A percentile compares a stretch with the other conserved stretches of the same genome.
These are phyloP conservation scores for Spodoptera litura DNA, from an alignment of 1,140 invertebrate genomes.

Conservation along the genomic window DNA sequence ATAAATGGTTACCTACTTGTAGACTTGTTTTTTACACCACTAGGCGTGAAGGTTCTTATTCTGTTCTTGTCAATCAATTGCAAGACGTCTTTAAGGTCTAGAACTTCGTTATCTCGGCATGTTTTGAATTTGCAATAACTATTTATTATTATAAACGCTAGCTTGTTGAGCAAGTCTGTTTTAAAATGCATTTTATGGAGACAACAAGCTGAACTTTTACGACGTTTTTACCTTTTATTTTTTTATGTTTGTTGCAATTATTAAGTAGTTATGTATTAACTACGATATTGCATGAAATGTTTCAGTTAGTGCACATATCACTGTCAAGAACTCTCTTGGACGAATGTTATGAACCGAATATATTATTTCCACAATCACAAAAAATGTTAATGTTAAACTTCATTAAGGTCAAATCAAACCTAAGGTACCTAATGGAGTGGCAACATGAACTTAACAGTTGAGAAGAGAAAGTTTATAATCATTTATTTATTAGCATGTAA, in stretches of 20 bases:
- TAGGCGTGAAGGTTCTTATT: conserved; percentile 59
- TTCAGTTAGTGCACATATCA: no score
- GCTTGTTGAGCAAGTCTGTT: neutral
- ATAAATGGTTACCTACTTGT: conserved; percentile 50
- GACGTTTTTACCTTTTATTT: neutral
- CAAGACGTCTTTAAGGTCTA: conserved; percentile 54
- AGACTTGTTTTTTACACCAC: conserved; percentile 54
- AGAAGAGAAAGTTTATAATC: neutral
- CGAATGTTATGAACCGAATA: no score
- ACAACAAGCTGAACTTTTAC: neutral
- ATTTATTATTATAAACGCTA: conserved; percentile 1
- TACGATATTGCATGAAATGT: no score
- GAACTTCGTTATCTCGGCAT: conserved; percentile 53
- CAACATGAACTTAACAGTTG: no score
- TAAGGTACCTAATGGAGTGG: no score
- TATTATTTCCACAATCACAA: no score
- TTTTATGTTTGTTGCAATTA: neutral
- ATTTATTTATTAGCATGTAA: neutral
- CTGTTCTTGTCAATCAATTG: conserved; percentile 62
- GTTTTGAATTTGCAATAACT: conserved; percentile 45
- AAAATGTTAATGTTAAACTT: no score
- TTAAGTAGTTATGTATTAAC: no score
- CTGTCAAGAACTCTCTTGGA: no score
- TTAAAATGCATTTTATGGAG: neutral
- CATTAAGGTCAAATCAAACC: no score